Evolutionary conservation across 1,140 invertebrate genomes (phyloP).

Genomic region (Dendrolimus kikuchii): DNA sequence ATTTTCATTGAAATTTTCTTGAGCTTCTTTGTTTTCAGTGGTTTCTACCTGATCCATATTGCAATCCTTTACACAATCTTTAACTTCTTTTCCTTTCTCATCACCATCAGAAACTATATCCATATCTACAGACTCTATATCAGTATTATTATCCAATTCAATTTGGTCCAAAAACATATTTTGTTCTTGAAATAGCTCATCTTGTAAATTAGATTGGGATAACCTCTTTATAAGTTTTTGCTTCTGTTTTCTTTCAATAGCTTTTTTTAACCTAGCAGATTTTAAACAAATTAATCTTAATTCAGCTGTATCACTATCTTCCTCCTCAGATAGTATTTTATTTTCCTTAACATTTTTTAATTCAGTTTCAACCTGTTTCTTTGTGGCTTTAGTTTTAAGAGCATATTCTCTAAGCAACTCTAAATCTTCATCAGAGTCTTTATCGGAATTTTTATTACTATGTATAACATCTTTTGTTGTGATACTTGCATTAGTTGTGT

Average conservation of each 20-base stretch:
- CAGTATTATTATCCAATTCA: conserved; percentile 48
- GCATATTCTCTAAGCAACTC: conserved; percentile 60
- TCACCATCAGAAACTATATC: conserved; percentile 62
- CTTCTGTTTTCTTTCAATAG: conserved; percentile 65
- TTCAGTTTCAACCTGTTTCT: conserved; percentile 21
- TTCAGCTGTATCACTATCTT: conserved; percentile 64
- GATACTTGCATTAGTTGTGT: too few species aligned
- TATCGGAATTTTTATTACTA: conserved; percentile 17
- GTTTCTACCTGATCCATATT: conserved; percentile 5
- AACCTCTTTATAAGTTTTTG: conserved; percentile 51
- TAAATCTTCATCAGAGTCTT: conserved; percentile 63
- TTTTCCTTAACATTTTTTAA: conserved; percentile 14
- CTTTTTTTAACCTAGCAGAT: conserved; percentile 64
- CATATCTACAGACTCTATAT: conserved; percentile 67
- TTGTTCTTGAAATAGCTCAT: conserved; percentile 26
- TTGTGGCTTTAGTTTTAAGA: conserved; percentile 55
- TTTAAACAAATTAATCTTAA: conserved; percentile 65
- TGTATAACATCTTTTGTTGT: conserved; percentile 2
- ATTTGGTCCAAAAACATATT: conserved; percentile 11
- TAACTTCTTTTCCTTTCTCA: conserved; percentile 40
- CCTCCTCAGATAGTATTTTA: conserved; percentile 44
- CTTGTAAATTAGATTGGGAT: conserved; percentile 38
- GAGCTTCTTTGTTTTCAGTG: neutral
- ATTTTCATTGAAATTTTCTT: conserved; percentile 8
- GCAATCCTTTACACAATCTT: neutral